Evolutionary conservation across 1,140 invertebrate genomes (phyloP).

Genomic region (Aphelinus atriplicis): DNA sequence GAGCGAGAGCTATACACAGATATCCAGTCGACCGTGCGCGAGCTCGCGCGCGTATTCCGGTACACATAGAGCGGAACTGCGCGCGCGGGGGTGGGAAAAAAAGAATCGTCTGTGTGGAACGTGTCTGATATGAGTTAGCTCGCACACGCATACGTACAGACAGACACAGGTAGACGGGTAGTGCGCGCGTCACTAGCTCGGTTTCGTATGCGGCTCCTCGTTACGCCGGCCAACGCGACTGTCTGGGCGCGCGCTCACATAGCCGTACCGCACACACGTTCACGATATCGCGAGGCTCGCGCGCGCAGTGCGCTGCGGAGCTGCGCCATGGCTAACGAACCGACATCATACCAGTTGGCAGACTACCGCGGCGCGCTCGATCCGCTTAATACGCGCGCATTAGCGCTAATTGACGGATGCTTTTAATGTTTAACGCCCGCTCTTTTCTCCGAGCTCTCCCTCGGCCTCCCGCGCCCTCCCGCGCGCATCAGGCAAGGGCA

Average conservation of each 20-base stretch:
- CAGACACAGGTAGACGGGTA: background rate
- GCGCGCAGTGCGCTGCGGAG: too few relatives aligned
- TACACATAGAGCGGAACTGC: too few relatives aligned
- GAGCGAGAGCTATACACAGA: too few relatives aligned
- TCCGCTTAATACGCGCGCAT: slow-evolving; percentile 49
- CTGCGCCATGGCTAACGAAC: slow-evolving; percentile 48
- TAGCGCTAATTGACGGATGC: slow-evolving; percentile 56
- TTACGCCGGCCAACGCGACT: slow-evolving; percentile 4
- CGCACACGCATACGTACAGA: background rate
- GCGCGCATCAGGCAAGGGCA: background rate
- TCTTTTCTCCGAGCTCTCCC: slow-evolving; percentile 33
- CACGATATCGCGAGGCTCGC: too few relatives aligned
- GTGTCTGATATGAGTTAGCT: too few relatives aligned
- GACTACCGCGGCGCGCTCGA: slow-evolving; percentile 22
- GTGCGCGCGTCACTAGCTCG: background rate
- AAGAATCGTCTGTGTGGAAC: too few relatives aligned
- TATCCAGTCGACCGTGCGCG: too few relatives aligned
- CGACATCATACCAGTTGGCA: slow-evolving; percentile 55
- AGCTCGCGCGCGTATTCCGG: too few relatives aligned
- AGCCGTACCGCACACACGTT: background rate
- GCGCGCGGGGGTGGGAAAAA: too few relatives aligned
- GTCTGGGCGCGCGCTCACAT: background rate
- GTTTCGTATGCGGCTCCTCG: slow-evolving; percentile 1
- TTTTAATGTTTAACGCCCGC: slow-evolving; percentile 56
- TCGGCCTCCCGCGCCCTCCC: slow-evolving; percentile 8